phyloP scores from a whole-genome alignment of 2,797 vertebrate species.

The Smutsia temminckii region DNA sequence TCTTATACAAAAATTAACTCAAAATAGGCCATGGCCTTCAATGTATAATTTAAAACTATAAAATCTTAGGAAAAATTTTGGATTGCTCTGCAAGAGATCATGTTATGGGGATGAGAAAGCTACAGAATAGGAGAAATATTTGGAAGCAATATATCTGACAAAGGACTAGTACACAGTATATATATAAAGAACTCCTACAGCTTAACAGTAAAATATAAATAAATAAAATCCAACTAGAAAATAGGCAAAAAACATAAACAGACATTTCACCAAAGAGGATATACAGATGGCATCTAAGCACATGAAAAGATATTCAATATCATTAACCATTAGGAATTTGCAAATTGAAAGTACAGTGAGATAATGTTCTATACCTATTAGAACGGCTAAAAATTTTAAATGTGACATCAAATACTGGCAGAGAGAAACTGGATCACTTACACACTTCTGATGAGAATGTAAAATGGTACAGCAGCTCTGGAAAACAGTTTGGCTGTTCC shows the following conservation, averaged over 20 bases:
- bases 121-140: background rate
- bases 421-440: background rate
- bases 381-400: background rate
- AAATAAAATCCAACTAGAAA: background rate
- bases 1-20: background rate
- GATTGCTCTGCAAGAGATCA: background rate
- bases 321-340: background rate
- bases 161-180: background rate
- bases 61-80: background rate
- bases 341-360: background rate
- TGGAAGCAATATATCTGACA: background rate
- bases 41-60: slow-evolving; percentile 10
- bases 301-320: background rate
- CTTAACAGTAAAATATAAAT: background rate
- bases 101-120: background rate
- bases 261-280: background rate
- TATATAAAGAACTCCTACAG: background rate
- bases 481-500: background rate
- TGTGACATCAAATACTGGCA: background rate
- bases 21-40: background rate
- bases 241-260: background rate
- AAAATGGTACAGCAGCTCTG: background rate
- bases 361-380: background rate
- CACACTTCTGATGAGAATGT: background rate
- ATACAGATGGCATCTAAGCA: background rate